These are phyloP conservation scores for Tenthredo scrophulariae DNA, from an alignment of 2,888 invertebrate species.

Conservation along the genomic window DNA sequence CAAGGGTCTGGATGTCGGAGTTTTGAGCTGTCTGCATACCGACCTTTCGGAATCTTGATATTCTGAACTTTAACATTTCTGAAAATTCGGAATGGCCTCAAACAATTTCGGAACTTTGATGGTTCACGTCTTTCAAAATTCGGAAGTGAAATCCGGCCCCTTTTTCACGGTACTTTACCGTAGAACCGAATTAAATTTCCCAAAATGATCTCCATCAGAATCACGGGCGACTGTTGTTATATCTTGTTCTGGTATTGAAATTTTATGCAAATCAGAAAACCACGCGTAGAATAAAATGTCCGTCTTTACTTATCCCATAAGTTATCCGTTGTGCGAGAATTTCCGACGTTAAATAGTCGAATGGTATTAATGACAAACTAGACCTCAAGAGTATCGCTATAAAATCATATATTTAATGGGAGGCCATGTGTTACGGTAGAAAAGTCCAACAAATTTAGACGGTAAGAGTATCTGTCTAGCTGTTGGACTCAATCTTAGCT, in stretches of 20 bases:
- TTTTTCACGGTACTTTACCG: no score
- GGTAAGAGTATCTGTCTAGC: constrained; percentile 16
- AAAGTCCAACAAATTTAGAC: constrained; percentile 5
- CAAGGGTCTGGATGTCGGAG: no score
- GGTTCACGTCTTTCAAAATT: no score
- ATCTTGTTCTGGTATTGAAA: not conserved
- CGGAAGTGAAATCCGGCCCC: no score
- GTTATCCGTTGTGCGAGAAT: not conserved
- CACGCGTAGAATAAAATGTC: not conserved
- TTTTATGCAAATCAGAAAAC: not conserved
- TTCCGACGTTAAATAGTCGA: not conserved
- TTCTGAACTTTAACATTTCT: no score
- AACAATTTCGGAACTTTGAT: no score
- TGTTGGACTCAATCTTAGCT: constrained; percentile 17
- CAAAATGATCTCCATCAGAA: not conserved
- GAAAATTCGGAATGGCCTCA: no score
- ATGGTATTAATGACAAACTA: not conserved
- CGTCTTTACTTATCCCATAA: not conserved
- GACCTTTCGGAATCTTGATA: no score
- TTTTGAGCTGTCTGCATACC: no score
- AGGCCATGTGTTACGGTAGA: not conserved
- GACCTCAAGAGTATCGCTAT: not conserved
- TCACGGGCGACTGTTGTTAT: not conserved
- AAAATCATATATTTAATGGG: not conserved
- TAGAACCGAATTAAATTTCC: not conserved